Evolutionary conservation across 2,797 vertebrate genomes (phyloP).

Genomic region (Emys orbicularis): DNA sequence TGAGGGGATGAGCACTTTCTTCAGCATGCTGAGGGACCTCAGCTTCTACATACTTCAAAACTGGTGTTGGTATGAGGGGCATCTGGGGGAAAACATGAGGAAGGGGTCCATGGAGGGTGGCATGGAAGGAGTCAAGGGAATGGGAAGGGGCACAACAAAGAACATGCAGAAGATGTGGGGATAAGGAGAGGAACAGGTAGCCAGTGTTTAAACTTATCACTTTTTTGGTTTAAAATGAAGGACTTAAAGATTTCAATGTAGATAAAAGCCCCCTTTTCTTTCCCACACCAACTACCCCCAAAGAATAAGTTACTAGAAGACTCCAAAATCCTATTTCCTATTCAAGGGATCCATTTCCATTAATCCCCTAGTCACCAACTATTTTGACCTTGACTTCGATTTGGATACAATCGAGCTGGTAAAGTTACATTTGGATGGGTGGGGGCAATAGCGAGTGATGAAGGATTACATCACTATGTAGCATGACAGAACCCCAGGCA

Average conservation of each 20-base stretch:
- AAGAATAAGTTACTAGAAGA: not conserved
- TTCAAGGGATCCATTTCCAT: not conserved
- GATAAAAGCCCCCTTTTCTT: not conserved
- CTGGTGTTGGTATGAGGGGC: rapidly evolving
- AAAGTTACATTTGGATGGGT: not conserved
- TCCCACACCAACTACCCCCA: not conserved
- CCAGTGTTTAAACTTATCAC: not conserved
- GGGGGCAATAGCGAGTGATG: rapidly evolving
- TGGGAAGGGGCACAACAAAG: not conserved
- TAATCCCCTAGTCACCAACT: not conserved
- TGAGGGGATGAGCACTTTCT: rapidly evolving
- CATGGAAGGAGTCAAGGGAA: not conserved
- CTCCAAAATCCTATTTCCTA: not conserved
- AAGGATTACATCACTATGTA: not conserved
- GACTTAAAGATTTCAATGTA: no score
- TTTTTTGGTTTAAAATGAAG: not conserved
- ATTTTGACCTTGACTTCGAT: not conserved
- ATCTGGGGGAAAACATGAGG: not conserved
- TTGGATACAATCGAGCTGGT: not conserved
- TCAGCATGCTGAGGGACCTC: not conserved
- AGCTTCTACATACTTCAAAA: not conserved
- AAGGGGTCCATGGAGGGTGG: not conserved
- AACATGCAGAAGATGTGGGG: no score
- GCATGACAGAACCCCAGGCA: not conserved
- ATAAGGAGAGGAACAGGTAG: no score